Percentiles rank a stretch among this genome's conserved stretches.
Evolutionary conservation across 2,888 invertebrate species (phyloP).

Genomic region (Chrysolina americana): DNA sequence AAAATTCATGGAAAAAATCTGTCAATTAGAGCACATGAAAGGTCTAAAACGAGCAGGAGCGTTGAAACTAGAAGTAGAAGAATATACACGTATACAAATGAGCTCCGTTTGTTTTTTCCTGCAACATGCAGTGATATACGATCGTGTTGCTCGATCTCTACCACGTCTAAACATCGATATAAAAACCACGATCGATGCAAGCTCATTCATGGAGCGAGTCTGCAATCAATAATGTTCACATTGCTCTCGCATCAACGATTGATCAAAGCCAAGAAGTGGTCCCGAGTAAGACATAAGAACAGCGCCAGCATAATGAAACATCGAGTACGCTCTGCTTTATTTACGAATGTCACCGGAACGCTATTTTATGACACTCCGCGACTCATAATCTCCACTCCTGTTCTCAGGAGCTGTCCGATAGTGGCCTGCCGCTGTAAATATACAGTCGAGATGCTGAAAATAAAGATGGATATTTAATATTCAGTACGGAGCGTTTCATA

Average conservation of each 20-base stretch:
- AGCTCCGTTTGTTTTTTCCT: no score
- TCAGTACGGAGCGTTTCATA: constrained; percentile 55
- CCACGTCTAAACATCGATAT: constrained; percentile 4
- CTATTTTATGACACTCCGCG: constrained; percentile 63
- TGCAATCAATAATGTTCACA: constrained; percentile 49
- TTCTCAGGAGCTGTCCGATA: constrained; percentile 63
- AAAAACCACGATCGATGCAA: constrained; percentile 11
- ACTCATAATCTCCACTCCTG: constrained; percentile 64
- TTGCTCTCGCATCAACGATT: constrained; percentile 40
- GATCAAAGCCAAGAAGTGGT: constrained; percentile 45
- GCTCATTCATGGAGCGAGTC: constrained; percentile 22
- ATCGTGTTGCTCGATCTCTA: neutral
- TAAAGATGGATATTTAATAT: constrained; percentile 64
- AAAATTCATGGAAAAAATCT: no score
- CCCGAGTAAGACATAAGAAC: constrained; percentile 62
- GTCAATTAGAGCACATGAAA: no score
- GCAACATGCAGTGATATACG: neutral
- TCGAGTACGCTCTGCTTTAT: constrained; percentile 61
- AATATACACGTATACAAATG: no score
- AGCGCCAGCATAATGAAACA: constrained; percentile 60
- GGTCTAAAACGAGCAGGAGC: no score
- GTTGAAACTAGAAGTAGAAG: no score
- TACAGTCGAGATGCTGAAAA: constrained; percentile 59
- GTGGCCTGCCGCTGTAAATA: constrained; percentile 61
- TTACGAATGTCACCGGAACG: constrained; percentile 63